phyloP scores from a whole-genome alignment of 2,113 vertebrate species.

The Sminthopsis crassicaudata region DNA sequence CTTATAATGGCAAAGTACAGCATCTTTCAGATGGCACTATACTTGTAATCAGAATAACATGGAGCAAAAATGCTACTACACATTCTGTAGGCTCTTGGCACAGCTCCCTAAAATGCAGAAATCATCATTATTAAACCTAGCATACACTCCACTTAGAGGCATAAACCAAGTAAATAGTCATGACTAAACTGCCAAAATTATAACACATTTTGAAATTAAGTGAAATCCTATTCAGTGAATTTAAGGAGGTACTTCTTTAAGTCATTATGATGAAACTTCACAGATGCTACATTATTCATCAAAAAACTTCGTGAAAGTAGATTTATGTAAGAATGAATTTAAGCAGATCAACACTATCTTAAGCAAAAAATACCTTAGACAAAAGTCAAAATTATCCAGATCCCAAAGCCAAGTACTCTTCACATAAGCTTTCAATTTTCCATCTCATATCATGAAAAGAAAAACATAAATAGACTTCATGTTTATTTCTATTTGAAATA shows the following conservation, averaged over 20 bases:
- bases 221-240: neutral
- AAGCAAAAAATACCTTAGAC: neutral
- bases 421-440: neutral
- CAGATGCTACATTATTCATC: neutral
- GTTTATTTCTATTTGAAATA: neutral
- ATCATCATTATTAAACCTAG: constrained; percentile 11
- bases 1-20: constrained; percentile 60
- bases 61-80: constrained; percentile 60
- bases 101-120: constrained; percentile 41
- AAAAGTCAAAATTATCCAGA: neutral
- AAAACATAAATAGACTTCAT: neutral
- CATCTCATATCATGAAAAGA: neutral
- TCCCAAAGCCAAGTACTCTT: neutral
- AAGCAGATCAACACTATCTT: neutral
- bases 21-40: constrained; percentile 62
- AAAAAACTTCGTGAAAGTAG: neutral
- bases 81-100: constrained; percentile 22
- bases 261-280: neutral
- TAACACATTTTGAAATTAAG: neutral
- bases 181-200: neutral
- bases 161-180: constrained; percentile 17
- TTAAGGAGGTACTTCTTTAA: neutral
- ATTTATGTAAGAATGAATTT: neutral
- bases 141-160: constrained; percentile 40
- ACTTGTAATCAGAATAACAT: constrained; percentile 57